phyloP scores from a whole-genome alignment of 2,888 invertebrate genomes.

The Peribatodes rhomboidaria region DNA sequence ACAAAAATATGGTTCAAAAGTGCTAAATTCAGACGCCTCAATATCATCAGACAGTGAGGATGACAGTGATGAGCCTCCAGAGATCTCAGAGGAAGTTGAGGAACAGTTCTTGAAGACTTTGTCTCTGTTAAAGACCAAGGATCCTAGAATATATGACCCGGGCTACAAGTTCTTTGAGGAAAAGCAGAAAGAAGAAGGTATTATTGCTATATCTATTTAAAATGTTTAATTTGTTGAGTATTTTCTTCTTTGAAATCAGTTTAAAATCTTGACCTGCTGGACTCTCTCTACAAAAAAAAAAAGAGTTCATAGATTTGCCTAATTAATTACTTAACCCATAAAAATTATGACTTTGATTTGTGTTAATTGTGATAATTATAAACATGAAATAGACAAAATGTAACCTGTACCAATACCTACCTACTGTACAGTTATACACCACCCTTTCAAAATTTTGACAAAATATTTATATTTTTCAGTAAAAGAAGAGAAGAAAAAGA shows the following conservation, averaged over 20 bases:
- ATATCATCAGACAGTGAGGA: conserved; percentile 87
- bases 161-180: conserved; percentile 89
- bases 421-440: no score
- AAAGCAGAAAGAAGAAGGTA: conserved; percentile 75
- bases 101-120: conserved; percentile 95
- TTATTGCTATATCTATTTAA: neutral
- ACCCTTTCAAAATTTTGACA: neutral
- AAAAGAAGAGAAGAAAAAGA: conserved; percentile 64
- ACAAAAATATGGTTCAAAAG: conserved; percentile 90
- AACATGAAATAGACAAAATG: no score
- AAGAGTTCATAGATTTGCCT: no score
- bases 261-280: neutral
- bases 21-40: conserved; percentile 74
- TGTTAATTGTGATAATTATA: no score
- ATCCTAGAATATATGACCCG: conserved; percentile 95
- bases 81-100: conserved; percentile 89
- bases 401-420: no score
- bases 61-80: conserved; percentile 88
- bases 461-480: conserved; percentile 59
- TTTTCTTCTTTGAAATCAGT: neutral
- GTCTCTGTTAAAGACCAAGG: conserved; percentile 94
- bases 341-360: no score
- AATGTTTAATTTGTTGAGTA: neutral
- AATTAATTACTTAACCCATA: no score
- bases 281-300: no score